Conservation (phyloP, 2,888 invertebrate species). For the Mythimna albipuncta region DNA sequence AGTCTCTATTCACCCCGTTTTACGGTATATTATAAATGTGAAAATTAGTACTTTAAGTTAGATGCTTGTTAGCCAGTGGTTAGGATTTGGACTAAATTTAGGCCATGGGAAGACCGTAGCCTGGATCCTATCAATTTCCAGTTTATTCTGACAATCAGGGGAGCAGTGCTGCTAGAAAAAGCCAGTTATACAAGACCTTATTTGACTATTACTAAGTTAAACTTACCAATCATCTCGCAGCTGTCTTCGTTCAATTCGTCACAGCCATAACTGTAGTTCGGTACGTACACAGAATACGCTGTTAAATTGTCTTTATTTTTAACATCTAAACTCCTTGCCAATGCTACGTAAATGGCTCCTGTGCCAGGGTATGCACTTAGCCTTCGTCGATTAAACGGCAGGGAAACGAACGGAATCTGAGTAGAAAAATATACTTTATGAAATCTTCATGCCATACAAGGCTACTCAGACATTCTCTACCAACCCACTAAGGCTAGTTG, state of each 20-base stretch:
- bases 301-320: rapidly evolving
- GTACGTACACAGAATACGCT: conserved; percentile 92
- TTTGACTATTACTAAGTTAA: not conserved
- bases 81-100: no score
- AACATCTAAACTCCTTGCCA: conserved; percentile 77
- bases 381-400: conserved; percentile 80
- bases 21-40: no score
- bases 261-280: conserved; percentile 93
- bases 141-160: not conserved
- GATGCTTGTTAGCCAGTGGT: no score
- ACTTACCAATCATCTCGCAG: conserved; percentile 90
- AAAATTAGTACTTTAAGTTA: no score
- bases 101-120: no score
- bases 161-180: not conserved
- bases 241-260: conserved; percentile 82
- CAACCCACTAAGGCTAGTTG: no score
- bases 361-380: conserved; percentile 92
- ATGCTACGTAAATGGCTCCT: conserved; percentile 91
- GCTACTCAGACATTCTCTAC: not conserved
- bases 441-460: not conserved
- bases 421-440: conserved; percentile 22
- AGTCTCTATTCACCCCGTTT: no score
- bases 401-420: conserved; percentile 72
- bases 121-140: no score
- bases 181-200: no score